Evolutionary conservation across 92 coral and sea anemone genomes (phyloP).

Genomic region (Epizoanthus scotinus): DNA sequence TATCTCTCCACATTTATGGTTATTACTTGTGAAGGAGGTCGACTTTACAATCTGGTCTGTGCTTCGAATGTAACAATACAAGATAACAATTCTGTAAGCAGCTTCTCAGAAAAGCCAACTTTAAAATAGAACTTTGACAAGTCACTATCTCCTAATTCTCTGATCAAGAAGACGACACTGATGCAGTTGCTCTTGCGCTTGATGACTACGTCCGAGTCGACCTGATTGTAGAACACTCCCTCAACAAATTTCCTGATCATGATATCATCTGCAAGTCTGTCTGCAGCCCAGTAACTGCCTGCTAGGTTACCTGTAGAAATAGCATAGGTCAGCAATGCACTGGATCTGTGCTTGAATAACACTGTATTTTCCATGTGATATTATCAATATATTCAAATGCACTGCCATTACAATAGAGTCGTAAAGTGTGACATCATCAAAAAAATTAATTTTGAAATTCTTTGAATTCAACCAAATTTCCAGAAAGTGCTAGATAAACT

Average conservation of each 20-base stretch:
- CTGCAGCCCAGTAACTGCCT: constrained; percentile 94
- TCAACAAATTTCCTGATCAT: constrained; percentile 93
- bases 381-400: too few species aligned
- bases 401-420: too few species aligned
- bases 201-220: constrained; percentile 85
- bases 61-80: constrained; percentile 91
- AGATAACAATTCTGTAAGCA: constrained; percentile 77
- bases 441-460: too few species aligned
- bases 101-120: constrained; percentile 85
- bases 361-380: neutral
- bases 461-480: too few species aligned
- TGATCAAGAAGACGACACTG: constrained; percentile 72
- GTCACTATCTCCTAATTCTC: constrained; percentile 53
- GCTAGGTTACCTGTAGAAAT: constrained; percentile 73
- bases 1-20: too few species aligned
- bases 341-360: too few species aligned
- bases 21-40: neutral
- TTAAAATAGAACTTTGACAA: constrained; percentile 84
- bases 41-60: constrained; percentile 53
- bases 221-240: constrained; percentile 90
- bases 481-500: too few species aligned
- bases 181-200: constrained; percentile 92
- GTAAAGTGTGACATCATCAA: too few species aligned
- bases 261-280: constrained; percentile 88
- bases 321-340: too few species aligned